Base-by-base conservation (phyloP, 2,888 invertebrate genomes). In the Orthosia gracilis region DNA sequence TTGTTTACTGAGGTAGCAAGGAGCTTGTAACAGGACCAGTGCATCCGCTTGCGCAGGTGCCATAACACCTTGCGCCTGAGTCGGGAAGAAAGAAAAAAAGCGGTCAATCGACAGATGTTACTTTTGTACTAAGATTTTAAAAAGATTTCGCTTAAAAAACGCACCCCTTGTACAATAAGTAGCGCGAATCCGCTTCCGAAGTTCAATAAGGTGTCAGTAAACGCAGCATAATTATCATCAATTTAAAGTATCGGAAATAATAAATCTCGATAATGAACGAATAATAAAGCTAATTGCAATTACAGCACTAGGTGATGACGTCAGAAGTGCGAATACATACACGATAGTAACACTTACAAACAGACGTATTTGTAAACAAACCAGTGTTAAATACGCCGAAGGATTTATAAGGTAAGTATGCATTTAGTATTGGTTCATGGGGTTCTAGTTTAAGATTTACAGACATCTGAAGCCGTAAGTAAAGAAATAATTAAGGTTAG, bases 11-110 rank as follows among this genome's bases (percentile, higher is more conserved):
- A 17, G 31, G 45, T 50, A 12, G 17, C 13, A 18, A 47, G 23
- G 71, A 78, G 57, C n/a, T 73, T 65, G 73, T 82, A 82, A 82
- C 79, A 77, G 66, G 78, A 70, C 78, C 57, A 65, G 66, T 63
- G 82, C 88, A 89, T 89, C 88, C 89, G 89, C 83, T 88, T 82
- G 81, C 76, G 90, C 93, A 93, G 93, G 92, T 93, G 93, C 83
- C 75, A 73, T 77, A 81, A 84, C 93, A 93, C 92, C 93, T 93
- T 93, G 93, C 87, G 89, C 83, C 85, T 73, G 68, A 81, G 76
- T 77, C 72, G 78, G 76, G 73, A 85, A 82, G 83, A 88, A 86
- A 90, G 85, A 84, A 76, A 85, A 85, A 88, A 87, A 87, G 72
- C 66, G 52, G 69, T 76, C 74, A 69, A 62, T n/a, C 47, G 73